These are phyloP conservation scores for Notothenia rossii DNA, from an alignment of 2,113 vertebrate genomes.

Conservation along the genomic window DNA sequence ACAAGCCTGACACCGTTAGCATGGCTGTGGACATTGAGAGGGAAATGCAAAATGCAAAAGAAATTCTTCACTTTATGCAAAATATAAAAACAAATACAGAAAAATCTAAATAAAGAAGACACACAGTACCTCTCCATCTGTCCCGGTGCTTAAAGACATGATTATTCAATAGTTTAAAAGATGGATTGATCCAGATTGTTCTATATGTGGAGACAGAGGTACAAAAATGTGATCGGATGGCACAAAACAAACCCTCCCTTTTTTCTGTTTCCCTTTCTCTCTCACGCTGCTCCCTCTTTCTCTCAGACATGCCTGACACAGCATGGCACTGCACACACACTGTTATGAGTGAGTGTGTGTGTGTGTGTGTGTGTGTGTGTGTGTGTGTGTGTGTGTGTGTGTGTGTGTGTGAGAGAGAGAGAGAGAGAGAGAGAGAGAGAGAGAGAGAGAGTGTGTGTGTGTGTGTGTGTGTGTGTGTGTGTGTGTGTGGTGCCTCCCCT, in stretches of 20 bases:
- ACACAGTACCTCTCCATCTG: not conserved
- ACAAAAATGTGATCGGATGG: not conserved
- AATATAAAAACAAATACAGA: not conserved
- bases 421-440: no score
- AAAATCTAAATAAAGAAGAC: not conserved
- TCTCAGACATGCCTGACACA: conserved; percentile 27
- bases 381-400: not conserved
- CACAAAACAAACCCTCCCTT: not conserved
- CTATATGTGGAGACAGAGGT: not conserved
- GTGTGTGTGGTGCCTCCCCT: not conserved
- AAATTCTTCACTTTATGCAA: not conserved
- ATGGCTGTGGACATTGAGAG: not conserved
- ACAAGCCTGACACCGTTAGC: not conserved
- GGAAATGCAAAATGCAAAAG: not conserved
- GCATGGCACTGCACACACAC: conserved; percentile 42
- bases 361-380: not conserved
- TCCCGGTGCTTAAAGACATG: not conserved
- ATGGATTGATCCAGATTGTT: not conserved
- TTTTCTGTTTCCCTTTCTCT: not conserved
- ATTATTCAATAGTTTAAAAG: no score
- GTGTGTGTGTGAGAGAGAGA: not conserved
- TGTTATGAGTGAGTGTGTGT: not conserved
- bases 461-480: conserved; percentile 3
- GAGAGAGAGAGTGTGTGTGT: no score
- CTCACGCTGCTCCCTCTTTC: not conserved